Conservation (phyloP, 2,113 vertebrate species). For the Paratilapia polleni region DNA sequence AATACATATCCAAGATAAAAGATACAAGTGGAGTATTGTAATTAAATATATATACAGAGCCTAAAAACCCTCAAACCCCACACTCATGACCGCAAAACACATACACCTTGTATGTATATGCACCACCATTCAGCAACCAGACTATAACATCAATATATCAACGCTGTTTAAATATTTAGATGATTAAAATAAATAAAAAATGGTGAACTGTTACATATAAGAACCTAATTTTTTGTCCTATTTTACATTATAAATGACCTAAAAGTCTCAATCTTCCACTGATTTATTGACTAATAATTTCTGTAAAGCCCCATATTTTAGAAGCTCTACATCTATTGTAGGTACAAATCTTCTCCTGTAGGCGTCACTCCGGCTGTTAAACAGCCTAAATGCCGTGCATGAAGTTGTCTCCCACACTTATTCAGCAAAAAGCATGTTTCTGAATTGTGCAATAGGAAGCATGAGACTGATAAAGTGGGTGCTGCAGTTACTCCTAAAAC, state of each 20-base stretch:
- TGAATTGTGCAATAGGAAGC: not conserved
- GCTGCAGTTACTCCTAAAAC: not conserved
- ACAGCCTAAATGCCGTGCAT: accelerated
- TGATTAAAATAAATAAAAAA: not conserved
- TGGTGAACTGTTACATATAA: not conserved
- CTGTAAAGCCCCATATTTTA: no score
- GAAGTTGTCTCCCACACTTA: not conserved
- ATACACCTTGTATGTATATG: not conserved
- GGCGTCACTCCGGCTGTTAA: not conserved
- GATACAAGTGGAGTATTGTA: not conserved
- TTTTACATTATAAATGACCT: not conserved
- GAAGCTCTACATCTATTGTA: no score
- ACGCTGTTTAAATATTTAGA: accelerated
- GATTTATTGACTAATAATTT: not conserved
- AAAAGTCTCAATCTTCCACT: not conserved
- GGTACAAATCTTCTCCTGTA: no score
- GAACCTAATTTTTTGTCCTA: not conserved
- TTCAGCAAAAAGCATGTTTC: not conserved
- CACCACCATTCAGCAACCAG: no score
- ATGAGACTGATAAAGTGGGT: not conserved
- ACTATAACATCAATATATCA: not conserved
- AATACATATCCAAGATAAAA: no score
- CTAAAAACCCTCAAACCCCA: not conserved
- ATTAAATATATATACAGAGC: not conserved
- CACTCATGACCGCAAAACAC: no score